A percentile compares a stretch with the other conserved stretches of the same genome.
Conservation (phyloP, 2,797 vertebrate species). For the Picus viridis region DNA sequence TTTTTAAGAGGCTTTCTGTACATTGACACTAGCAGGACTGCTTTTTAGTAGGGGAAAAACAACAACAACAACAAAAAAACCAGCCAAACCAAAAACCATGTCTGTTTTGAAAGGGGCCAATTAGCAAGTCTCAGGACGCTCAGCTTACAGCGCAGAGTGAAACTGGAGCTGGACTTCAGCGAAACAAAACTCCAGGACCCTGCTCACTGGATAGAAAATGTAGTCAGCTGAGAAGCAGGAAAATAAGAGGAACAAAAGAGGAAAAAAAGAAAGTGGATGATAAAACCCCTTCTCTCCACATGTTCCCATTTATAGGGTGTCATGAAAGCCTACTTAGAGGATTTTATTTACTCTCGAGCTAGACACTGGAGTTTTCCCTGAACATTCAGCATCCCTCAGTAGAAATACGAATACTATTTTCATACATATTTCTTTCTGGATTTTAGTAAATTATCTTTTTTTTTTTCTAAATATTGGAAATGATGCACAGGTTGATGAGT, state of each 20-base stretch:
- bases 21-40: not conserved
- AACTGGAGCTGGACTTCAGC: constrained; percentile 39
- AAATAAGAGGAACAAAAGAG: constrained; percentile 18
- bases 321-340: constrained; percentile 8
- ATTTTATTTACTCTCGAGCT: constrained; percentile 16
- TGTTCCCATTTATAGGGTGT: not conserved
- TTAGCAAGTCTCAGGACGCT: constrained; percentile 15
- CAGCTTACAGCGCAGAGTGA: constrained; percentile 31
- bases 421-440: not conserved
- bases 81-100: not conserved
- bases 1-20: not conserved
- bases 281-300: not conserved
- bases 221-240: constrained; percentile 23
- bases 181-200: constrained; percentile 8
- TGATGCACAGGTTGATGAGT: not conserved
- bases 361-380: not conserved
- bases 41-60: not conserved
- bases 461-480: not conserved
- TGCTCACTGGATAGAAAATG: not conserved
- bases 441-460: not conserved
- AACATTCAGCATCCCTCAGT: not conserved
- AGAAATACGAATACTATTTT: not conserved
- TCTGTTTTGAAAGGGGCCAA: constrained; percentile 27
- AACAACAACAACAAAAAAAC: not conserved
- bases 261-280: not conserved